A percentile compares a stretch with the other conserved stretches of the same genome.
Evolutionary conservation across 2,113 vertebrate genomes (phyloP).

Genomic region (Aptenodytes patagonicus): DNA sequence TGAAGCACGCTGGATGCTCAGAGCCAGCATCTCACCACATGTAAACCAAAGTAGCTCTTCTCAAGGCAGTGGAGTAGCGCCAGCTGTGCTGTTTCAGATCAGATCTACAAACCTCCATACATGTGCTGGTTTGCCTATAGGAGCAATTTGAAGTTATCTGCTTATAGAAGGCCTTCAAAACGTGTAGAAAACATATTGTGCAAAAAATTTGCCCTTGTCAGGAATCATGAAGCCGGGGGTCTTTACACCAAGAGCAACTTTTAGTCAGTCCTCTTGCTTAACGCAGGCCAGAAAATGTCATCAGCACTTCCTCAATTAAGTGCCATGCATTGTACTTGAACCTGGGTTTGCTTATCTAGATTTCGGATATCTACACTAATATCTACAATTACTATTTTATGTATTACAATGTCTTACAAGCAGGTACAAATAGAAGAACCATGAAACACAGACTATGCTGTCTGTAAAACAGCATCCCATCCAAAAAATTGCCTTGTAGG

Average conservation of each 20-base stretch:
- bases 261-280: neutral
- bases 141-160: neutral
- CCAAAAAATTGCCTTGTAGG: neutral
- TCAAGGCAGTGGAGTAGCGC: neutral
- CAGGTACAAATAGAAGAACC: neutral
- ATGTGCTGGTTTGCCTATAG: neutral
- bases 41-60: neutral
- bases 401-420: neutral
- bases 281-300: neutral
- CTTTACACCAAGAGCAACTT: neutral
- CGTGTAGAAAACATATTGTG: neutral
- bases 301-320: neutral
- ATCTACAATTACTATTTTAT: neutral
- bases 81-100: neutral
- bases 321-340: neutral
- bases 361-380: neutral
- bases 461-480: neutral
- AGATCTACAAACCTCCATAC: conserved; percentile 13
- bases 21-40: conserved; percentile 4
- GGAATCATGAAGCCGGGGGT: neutral
- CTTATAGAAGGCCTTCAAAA: neutral
- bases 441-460: neutral
- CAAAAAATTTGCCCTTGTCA: neutral
- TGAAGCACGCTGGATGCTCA: neutral
- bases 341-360: neutral